phyloP scores from a whole-genome alignment of 2,113 vertebrate species.

The Rhinopomastus cyanomelas region DNA sequence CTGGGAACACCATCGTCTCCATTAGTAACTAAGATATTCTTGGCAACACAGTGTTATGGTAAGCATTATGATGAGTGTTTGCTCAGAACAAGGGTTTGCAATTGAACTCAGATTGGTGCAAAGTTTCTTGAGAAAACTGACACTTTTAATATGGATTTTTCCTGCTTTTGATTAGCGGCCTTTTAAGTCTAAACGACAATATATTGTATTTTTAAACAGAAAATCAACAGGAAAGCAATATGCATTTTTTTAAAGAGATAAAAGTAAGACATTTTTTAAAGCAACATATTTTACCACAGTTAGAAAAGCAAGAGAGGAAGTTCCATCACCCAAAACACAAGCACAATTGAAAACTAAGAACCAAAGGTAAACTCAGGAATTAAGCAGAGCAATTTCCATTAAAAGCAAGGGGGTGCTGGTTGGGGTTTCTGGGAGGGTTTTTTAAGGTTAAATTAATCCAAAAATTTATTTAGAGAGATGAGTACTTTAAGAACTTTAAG shows the following conservation, averaged over 20 bases:
- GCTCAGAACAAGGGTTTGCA: neutral
- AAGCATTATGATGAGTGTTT: neutral
- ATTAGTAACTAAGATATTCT: neutral
- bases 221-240: neutral
- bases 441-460: neutral
- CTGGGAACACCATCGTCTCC: neutral
- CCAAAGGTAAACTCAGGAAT: neutral
- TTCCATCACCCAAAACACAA: neutral
- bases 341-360: neutral
- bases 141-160: neutral
- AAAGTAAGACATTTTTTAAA: neutral
- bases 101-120: neutral
- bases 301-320: neutral
- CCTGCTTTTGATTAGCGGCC: neutral
- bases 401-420: too few relatives aligned
- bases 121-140: neutral
- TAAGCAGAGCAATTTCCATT: neutral
- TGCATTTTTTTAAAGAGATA: accelerated
- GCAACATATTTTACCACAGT: neutral
- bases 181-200: neutral
- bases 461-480: neutral
- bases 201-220: neutral
- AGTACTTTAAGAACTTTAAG: neutral
- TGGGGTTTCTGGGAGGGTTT: too few relatives aligned
- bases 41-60: neutral